phyloP scores from a whole-genome alignment of 1,140 invertebrate species.

The Proctacanthus coquilletti region DNA sequence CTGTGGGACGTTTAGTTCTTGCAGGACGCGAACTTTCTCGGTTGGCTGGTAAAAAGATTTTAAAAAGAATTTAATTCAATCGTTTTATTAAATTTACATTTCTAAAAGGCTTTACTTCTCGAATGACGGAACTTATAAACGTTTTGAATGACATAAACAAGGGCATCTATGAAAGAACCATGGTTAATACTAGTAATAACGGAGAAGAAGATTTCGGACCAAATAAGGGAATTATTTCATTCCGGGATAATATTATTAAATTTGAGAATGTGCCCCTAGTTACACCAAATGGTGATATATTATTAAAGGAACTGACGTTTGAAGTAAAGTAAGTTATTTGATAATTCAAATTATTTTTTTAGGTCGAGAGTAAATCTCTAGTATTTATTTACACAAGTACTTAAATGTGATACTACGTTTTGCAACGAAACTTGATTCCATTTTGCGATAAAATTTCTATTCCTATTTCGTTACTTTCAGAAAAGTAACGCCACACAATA shows the following conservation, averaged over 20 bases:
- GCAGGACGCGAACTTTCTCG: constrained; percentile 88
- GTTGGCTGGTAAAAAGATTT: constrained; percentile 62
- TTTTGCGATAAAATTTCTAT: too few species aligned
- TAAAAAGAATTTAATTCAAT: not conserved
- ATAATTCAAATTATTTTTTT: not conserved
- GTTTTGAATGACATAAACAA: constrained; percentile 77
- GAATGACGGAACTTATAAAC: constrained; percentile 77
- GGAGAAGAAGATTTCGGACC: constrained; percentile 31
- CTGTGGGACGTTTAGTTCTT: constrained; percentile 83
- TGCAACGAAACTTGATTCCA: too few species aligned
- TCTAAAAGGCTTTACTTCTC: constrained; percentile 55
- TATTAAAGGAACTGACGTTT: constrained; percentile 77
- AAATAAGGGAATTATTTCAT: constrained; percentile 65
- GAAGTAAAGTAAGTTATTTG: constrained; percentile 52
- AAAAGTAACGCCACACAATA: too few species aligned
- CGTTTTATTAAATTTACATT: not conserved
- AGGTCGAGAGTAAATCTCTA: too few species aligned
- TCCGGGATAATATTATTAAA: constrained; percentile 80
- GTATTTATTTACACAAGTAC: too few species aligned
- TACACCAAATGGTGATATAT: constrained; percentile 92
- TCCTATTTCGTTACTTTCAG: too few species aligned
- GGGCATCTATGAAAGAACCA: constrained; percentile 76
- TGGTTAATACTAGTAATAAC: constrained; percentile 44
- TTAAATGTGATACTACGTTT: too few species aligned
- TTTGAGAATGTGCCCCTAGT: constrained; percentile 90